Evolutionary conservation across 2,797 vertebrate genomes (phyloP).

Genomic region (Fundulus diaphanus): DNA sequence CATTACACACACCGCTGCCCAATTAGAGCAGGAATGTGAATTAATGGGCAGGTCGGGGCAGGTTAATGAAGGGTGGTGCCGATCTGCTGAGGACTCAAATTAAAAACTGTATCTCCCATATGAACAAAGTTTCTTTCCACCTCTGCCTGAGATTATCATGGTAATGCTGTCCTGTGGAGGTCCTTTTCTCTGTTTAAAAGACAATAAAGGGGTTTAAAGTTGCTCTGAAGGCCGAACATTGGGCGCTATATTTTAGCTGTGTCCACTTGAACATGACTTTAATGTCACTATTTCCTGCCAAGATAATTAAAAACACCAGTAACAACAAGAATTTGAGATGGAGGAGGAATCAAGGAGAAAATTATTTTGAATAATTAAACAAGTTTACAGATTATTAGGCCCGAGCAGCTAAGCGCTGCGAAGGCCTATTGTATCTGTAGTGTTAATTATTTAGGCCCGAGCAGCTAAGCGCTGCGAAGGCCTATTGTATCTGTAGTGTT

Average conservation of each 20-base stretch:
- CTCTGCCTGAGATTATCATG: constrained; percentile 1
- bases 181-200: constrained; percentile 4
- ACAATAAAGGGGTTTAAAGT: background rate
- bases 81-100: constrained; percentile 63
- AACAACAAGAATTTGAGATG: background rate
- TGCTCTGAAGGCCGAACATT: background rate
- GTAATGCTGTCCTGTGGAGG: constrained; percentile 6
- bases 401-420: no score
- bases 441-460: no score
- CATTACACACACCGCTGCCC: constrained; percentile 38
- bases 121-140: constrained; percentile 27
- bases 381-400: no score
- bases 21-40: constrained; percentile 62
- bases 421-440: no score
- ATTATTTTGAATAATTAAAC: background rate
- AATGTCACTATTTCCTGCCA: constrained; percentile 5
- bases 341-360: background rate
- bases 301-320: background rate
- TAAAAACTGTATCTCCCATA: constrained; percentile 45
- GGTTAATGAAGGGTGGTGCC: constrained; percentile 65
- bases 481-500: no score
- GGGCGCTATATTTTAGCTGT: background rate
- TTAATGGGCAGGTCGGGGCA: constrained; percentile 62
- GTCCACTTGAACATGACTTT: constrained; percentile 8
- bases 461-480: no score